Percentiles rank a stretch among this genome's conserved stretches.
Evolutionary conservation across 2,113 vertebrate genomes (phyloP).

Genomic region (Caranx ignobilis): DNA sequence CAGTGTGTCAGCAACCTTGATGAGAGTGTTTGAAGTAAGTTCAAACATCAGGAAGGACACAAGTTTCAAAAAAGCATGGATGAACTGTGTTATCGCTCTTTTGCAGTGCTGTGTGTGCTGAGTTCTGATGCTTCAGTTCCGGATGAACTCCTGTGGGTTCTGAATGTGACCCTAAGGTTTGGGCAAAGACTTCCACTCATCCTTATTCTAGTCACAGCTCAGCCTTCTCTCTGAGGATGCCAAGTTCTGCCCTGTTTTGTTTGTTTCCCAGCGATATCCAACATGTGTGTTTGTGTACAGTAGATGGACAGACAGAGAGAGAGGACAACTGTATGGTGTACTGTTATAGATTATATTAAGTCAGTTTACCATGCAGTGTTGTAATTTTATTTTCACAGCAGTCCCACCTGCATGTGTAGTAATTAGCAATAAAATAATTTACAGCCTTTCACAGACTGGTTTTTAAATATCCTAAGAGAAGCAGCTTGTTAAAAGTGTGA

Average conservation of each 20-base stretch:
- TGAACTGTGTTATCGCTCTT: conserved; percentile 20
- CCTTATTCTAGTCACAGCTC: conserved; percentile 6
- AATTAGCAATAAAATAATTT: not conserved
- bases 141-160: conserved; percentile 14
- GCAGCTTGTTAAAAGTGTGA: not conserved
- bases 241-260: not conserved
- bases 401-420: not conserved
- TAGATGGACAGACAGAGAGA: not conserved
- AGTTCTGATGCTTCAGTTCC: conserved; percentile 9
- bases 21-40: not conserved
- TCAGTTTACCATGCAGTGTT: not conserved
- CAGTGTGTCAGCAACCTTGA: not conserved
- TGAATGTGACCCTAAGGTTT: not conserved
- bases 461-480: not conserved
- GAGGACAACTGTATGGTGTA: not conserved
- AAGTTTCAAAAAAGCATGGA: not conserved
- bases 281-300: not conserved
- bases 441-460: not conserved
- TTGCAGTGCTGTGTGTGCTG: not conserved
- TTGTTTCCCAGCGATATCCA: not conserved
- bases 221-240: not conserved
- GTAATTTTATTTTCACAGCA: not conserved
- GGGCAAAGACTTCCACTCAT: not conserved
- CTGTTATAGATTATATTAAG: too few species aligned
- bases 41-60: not conserved